Evolutionary conservation across 2,888 invertebrate genomes (phyloP).

Genomic region (Pandemis cinnamomeana): DNA sequence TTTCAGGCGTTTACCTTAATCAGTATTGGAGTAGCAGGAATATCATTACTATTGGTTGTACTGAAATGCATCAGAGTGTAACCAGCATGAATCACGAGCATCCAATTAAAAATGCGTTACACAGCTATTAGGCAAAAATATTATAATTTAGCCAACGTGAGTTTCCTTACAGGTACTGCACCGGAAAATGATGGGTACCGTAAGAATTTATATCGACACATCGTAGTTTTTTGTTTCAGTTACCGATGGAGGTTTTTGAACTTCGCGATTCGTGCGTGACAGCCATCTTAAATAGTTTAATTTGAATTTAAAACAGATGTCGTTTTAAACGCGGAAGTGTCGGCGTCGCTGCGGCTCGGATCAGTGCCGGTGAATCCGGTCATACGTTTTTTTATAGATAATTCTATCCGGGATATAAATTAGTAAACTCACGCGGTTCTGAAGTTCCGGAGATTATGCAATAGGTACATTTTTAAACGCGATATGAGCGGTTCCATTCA

Average conservation of each 20-base stretch:
- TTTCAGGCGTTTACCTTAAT: neutral
- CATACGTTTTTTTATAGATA: slow-evolving; percentile 26
- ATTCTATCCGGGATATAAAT: slow-evolving; percentile 29
- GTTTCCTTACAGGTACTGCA: slow-evolving; percentile 57
- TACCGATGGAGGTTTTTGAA: slow-evolving; percentile 55
- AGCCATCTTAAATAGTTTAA: slow-evolving; percentile 43
- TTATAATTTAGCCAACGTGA: slow-evolving; percentile 60
- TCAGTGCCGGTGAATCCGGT: slow-evolving; percentile 32
- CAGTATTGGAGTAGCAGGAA: neutral
- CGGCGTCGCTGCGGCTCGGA: slow-evolving; percentile 25
- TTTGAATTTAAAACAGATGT: slow-evolving; percentile 49
- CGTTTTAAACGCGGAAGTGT: slow-evolving; percentile 31
- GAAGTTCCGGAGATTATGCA: neutral
- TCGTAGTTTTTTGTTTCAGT: slow-evolving; percentile 48
- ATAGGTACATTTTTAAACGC: neutral
- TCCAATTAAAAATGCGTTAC: slow-evolving; percentile 63
- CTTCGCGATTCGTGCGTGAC: slow-evolving; percentile 52
- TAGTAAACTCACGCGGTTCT: neutral
- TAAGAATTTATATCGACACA: slow-evolving; percentile 44
- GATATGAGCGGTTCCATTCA: neutral
- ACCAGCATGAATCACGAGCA: slow-evolving; percentile 22
- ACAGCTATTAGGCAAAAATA: slow-evolving; percentile 68
- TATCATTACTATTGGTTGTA: neutral
- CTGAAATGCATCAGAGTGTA: neutral
- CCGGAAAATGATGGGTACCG: slow-evolving; percentile 67